Evolutionary conservation across 2,888 invertebrate genomes (phyloP).

Genomic region (Priocnemis perturbator): DNA sequence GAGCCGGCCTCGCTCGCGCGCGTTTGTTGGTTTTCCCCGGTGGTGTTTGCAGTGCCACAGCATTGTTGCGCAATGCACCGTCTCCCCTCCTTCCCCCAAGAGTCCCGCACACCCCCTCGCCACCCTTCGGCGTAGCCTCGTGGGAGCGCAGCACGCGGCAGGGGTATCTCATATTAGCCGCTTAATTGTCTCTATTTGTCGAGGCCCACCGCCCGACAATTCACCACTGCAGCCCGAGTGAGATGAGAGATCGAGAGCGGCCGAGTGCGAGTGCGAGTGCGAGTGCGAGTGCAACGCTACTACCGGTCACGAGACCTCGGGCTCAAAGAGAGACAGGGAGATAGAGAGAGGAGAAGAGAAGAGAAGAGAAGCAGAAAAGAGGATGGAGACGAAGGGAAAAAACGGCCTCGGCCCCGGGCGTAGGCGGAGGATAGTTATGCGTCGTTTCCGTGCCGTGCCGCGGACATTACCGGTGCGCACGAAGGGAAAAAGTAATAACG

Average conservation of each 20-base stretch:
- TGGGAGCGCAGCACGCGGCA: constrained; percentile 52
- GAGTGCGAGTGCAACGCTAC: constrained; percentile 15
- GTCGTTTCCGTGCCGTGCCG: constrained; percentile 25
- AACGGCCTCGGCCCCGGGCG: background rate
- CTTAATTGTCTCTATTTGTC: constrained; percentile 66
- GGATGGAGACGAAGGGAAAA: background rate
- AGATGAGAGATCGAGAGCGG: background rate
- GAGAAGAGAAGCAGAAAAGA: background rate
- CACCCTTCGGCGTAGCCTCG: constrained; percentile 34
- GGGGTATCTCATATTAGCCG: constrained; percentile 61
- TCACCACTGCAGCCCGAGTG: constrained; percentile 3
- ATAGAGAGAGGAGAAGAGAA: background rate
- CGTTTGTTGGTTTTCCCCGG: constrained; percentile 58
- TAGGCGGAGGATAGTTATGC: background rate
- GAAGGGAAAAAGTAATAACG: too few species aligned
- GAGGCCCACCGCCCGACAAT: constrained; percentile 51
- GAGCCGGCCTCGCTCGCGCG: constrained; percentile 27
- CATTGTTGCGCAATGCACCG: constrained; percentile 52
- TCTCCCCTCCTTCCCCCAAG: constrained; percentile 11
- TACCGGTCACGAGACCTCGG: too few species aligned
- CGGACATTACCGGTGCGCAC: constrained; percentile 24
- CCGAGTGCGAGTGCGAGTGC: constrained; percentile 11
- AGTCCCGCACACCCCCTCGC: constrained; percentile 20
- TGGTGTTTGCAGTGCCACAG: constrained; percentile 53
- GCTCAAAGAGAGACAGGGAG: too few species aligned